These are phyloP conservation scores for Carcina quercana DNA, from an alignment of 2,888 invertebrate species.

Conservation along the genomic window DNA sequence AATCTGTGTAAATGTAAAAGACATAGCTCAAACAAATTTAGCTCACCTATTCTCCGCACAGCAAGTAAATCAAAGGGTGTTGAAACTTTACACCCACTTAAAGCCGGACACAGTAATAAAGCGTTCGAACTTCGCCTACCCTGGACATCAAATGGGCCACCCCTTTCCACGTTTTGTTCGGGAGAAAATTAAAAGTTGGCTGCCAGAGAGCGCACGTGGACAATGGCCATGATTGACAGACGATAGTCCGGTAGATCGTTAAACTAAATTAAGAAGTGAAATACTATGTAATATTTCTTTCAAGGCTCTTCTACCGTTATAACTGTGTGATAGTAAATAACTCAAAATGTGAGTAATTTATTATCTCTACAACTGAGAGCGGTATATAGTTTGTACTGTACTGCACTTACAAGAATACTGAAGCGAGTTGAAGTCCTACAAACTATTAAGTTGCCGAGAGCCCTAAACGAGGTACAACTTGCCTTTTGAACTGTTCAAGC, in stretches of 20 bases:
- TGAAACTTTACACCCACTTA: constrained; percentile 76
- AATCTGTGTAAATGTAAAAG: constrained; percentile 40
- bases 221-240: constrained; percentile 16
- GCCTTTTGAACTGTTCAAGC: constrained; percentile 28
- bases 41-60: constrained; percentile 55
- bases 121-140: constrained; percentile 69
- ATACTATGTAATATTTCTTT: no score
- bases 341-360: no score
- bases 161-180: constrained; percentile 60
- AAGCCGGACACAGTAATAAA: constrained; percentile 75
- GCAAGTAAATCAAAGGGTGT: constrained; percentile 74
- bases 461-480: constrained; percentile 29
- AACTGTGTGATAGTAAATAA: no score
- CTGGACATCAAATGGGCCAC: constrained; percentile 68
- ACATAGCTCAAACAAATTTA: constrained; percentile 53
- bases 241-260: constrained; percentile 6
- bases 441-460: constrained; percentile 32
- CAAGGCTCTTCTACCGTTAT: no score
- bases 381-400: no score
- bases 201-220: constrained; percentile 37
- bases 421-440: constrained; percentile 34
- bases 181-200: constrained; percentile 64
- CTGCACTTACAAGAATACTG: constrained; percentile 2
- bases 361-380: no score
- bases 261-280: no score